Conservation (phyloP, 1,140 invertebrate species). For the Uloborus diversus region DNA sequence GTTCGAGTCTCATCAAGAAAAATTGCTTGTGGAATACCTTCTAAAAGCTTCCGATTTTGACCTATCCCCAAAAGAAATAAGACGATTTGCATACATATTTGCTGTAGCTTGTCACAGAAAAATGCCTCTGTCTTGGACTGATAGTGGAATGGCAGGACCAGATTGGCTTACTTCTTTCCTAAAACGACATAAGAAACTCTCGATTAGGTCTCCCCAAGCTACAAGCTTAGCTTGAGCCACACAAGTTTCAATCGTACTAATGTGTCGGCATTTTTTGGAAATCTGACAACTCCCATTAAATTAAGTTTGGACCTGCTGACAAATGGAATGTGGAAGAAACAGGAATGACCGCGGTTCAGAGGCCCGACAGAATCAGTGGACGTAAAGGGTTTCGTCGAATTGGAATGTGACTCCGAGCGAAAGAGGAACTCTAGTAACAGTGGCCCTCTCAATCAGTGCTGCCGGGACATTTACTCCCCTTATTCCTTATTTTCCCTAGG, state of each 20-base stretch:
- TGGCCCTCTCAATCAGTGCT: constrained; percentile 58
- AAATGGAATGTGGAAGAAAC: not conserved
- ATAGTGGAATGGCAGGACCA: no score
- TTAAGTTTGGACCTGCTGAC: no score
- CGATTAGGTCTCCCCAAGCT: not conserved
- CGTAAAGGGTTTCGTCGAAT: constrained; percentile 59
- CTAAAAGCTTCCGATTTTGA: not conserved
- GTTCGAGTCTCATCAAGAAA: no score
- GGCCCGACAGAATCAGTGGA: not conserved
- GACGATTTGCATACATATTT: no score
- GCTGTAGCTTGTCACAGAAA: not conserved
- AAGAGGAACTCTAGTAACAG: constrained; percentile 62
- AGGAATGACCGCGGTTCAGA: no score
- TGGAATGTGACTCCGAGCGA: constrained; percentile 62
- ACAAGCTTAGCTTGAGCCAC: not conserved
- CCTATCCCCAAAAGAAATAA: not conserved
- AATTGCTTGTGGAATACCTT: not conserved
- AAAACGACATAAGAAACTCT: no score
- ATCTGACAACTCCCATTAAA: not conserved
- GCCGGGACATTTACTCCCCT: constrained; percentile 56
- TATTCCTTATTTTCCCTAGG: constrained; percentile 65
- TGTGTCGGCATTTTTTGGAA: not conserved
- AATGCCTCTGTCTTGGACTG: not conserved
- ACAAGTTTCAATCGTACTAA: not conserved
- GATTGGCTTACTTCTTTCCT: not conserved